Evolutionary conservation across 2,797 vertebrate genomes (phyloP).

Genomic region (Falco naumanni): DNA sequence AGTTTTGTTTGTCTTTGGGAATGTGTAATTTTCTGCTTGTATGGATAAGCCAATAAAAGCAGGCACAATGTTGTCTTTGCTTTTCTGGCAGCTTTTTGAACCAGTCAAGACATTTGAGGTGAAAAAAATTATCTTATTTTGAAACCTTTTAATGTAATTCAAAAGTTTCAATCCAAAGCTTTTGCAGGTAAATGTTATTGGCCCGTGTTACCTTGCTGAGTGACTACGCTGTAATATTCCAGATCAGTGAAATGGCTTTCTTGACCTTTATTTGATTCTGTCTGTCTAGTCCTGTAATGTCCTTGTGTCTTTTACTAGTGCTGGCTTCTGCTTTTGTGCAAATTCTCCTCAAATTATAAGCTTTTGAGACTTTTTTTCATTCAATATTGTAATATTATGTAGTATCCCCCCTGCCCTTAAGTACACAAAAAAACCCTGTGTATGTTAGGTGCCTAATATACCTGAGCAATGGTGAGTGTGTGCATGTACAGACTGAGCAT

Average conservation of each 20-base stretch:
- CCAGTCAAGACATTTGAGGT: not conserved
- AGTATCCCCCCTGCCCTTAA: not conserved
- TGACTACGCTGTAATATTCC: not conserved
- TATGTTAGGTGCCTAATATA: not conserved
- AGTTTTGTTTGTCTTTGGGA: not conserved
- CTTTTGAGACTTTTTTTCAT: not conserved
- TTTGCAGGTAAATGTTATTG: not conserved
- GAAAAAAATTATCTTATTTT: not conserved
- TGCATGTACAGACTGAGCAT: not conserved
- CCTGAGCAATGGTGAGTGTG: not conserved
- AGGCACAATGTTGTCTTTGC: not conserved
- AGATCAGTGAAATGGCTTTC: not conserved
- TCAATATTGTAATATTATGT: not conserved
- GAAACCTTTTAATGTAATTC: not conserved
- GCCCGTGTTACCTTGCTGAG: not conserved
- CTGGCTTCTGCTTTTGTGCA: not conserved
- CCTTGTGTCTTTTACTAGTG: not conserved
- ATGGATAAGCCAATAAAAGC: not conserved
- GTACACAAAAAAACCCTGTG: not conserved
- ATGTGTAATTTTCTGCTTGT: constrained; percentile 13
- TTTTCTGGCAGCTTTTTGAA: not conserved
- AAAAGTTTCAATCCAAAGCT: not conserved
- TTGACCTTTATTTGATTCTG: not conserved
- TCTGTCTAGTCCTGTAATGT: not conserved
- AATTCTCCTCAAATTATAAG: not conserved